These are phyloP conservation scores for Antennarius maculatus DNA, from an alignment of 2,797 vertebrate genomes.

Conservation along the genomic window DNA sequence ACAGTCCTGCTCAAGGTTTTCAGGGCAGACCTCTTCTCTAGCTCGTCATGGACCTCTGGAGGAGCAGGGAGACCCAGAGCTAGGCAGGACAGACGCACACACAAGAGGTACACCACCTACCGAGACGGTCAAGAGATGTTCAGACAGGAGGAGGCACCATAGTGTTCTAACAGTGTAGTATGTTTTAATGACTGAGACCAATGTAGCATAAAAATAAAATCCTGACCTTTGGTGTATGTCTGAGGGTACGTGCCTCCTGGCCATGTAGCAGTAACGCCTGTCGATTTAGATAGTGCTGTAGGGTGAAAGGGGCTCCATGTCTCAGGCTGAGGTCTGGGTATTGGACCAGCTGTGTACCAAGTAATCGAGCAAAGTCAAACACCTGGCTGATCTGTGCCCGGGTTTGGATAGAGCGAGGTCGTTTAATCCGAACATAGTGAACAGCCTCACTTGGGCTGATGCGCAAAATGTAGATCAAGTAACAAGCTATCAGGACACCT, in stretches of 20 bases:
- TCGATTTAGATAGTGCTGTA: constrained; percentile 81
- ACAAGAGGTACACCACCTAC: constrained; percentile 82
- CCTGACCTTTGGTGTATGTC: constrained; percentile 81
- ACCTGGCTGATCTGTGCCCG: constrained; percentile 83
- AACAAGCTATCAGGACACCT: constrained; percentile 88
- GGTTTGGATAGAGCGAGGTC: constrained; percentile 86
- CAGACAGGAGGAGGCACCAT: neutral
- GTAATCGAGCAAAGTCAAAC: constrained; percentile 83
- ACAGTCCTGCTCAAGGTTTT: constrained; percentile 71
- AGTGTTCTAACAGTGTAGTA: neutral
- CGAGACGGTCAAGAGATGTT: constrained; percentile 3
- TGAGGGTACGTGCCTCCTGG: constrained; percentile 80
- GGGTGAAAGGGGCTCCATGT: constrained; percentile 76
- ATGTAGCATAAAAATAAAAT: neutral
- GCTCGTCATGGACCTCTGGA: constrained; percentile 70
- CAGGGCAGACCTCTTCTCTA: constrained; percentile 73
- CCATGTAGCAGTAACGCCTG: constrained; percentile 84
- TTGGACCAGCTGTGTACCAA: constrained; percentile 77
- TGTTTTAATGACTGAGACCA: neutral
- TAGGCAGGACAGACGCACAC: constrained; percentile 76
- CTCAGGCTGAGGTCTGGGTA: constrained; percentile 76
- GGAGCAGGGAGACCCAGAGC: constrained; percentile 71
- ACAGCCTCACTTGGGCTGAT: constrained; percentile 84
- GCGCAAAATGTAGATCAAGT: constrained; percentile 83
- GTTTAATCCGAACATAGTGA: constrained; percentile 83